These are phyloP conservation scores for Lepidostoma basale DNA, from an alignment of 1,140 invertebrate species.

Conservation along the genomic window DNA sequence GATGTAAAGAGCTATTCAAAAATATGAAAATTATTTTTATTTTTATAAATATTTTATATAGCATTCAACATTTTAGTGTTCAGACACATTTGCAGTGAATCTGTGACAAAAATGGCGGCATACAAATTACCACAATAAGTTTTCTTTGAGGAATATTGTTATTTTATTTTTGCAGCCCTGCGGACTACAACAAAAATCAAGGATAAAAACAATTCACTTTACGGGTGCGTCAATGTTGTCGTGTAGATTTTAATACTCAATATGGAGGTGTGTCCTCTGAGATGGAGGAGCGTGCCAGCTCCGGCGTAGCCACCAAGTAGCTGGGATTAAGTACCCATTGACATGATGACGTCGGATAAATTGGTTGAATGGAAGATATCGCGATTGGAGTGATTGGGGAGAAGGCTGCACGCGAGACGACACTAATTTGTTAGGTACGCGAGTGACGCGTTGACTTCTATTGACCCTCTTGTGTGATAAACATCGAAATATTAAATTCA, in stretches of 20 bases:
- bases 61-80: too few species aligned
- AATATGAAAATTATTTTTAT: too few species aligned
- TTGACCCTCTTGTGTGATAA: too few species aligned
- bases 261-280: constrained; percentile 8
- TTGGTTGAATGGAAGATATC: background rate
- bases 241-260: background rate
- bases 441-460: background rate
- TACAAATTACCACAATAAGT: background rate
- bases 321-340: constrained; percentile 11
- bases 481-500: too few species aligned
- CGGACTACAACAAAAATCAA: too few species aligned
- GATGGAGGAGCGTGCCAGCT: constrained; percentile 2
- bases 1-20: too few species aligned
- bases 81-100: background rate
- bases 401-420: background rate
- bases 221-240: background rate
- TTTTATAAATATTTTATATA: too few species aligned
- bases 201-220: background rate
- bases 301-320: background rate
- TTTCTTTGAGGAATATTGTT: background rate
- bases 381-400: background rate
- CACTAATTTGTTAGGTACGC: background rate
- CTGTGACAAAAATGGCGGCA: background rate
- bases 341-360: background rate
- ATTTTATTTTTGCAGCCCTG: too few species aligned